Evolutionary conservation across 2,797 vertebrate species (phyloP).

Genomic region (Ptychobarbus kaznakovi): DNA sequence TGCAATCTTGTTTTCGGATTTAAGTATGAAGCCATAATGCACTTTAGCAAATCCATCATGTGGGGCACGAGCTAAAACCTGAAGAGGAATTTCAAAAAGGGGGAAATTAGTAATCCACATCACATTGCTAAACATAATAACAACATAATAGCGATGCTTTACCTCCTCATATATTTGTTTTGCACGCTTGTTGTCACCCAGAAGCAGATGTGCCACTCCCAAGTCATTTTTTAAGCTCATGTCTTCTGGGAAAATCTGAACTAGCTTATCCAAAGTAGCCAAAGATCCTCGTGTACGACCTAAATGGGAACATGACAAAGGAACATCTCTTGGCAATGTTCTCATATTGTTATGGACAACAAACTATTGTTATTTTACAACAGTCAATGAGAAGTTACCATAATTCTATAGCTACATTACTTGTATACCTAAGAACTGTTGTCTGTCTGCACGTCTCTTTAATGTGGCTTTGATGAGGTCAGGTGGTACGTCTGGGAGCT

Average conservation of each 20-base stretch:
- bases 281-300: constrained; percentile 90
- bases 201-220: constrained; percentile 91
- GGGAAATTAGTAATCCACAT: background rate
- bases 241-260: constrained; percentile 90
- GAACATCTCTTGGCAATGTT: background rate
- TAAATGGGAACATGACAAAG: constrained; percentile 59
- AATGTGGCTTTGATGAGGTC: constrained; percentile 87
- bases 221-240: constrained; percentile 89
- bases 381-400: background rate
- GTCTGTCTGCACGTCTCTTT: constrained; percentile 88
- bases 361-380: background rate
- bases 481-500: constrained; percentile 83
- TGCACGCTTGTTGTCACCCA: constrained; percentile 91
- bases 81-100: constrained; percentile 22
- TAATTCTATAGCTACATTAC: background rate
- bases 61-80: constrained; percentile 86
- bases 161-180: constrained; percentile 93
- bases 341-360: background rate
- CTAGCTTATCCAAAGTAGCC: constrained; percentile 86
- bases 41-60: constrained; percentile 96
- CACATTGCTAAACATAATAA: background rate
- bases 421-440: constrained; percentile 91
- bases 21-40: constrained; percentile 97
- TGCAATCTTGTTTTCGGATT: constrained; percentile 92
- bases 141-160: background rate